phyloP scores from a whole-genome alignment of 2,113 vertebrate species.

The Zosterops hypoxanthus region DNA sequence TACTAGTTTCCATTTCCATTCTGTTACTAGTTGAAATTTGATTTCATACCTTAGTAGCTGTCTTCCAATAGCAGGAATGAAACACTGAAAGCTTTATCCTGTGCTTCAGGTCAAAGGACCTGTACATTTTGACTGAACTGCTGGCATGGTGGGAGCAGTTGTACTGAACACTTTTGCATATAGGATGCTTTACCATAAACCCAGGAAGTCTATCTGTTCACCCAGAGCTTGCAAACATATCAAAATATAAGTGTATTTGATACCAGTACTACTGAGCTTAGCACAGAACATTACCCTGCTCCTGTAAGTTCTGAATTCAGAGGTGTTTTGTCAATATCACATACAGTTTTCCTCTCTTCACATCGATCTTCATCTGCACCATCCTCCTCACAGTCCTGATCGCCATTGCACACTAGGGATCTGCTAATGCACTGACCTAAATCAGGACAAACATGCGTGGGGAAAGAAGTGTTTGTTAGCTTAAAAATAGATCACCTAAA shows the following conservation, averaged over 20 bases:
- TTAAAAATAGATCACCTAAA: background rate
- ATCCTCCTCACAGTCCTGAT: constrained; percentile 89
- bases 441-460: background rate
- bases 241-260: background rate
- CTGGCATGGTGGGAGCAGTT: background rate
- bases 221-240: background rate
- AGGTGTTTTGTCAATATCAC: constrained; percentile 78
- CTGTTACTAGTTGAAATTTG: background rate
- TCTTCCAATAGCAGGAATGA: background rate
- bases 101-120: background rate
- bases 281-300: constrained; percentile 75
- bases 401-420: constrained; percentile 86
- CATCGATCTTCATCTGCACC: constrained; percentile 82
- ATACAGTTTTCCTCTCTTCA: constrained; percentile 62
- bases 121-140: background rate
- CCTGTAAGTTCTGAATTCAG: constrained; percentile 83
- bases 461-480: background rate
- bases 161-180: background rate
- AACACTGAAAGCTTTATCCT: background rate
- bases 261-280: background rate
- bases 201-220: background rate
- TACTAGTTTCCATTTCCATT: too few species aligned
- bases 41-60: background rate
- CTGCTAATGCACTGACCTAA: constrained; percentile 85
- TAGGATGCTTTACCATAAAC: background rate